Conservation (phyloP, 2,113 vertebrate genomes). For the Fregata magnificens region DNA sequence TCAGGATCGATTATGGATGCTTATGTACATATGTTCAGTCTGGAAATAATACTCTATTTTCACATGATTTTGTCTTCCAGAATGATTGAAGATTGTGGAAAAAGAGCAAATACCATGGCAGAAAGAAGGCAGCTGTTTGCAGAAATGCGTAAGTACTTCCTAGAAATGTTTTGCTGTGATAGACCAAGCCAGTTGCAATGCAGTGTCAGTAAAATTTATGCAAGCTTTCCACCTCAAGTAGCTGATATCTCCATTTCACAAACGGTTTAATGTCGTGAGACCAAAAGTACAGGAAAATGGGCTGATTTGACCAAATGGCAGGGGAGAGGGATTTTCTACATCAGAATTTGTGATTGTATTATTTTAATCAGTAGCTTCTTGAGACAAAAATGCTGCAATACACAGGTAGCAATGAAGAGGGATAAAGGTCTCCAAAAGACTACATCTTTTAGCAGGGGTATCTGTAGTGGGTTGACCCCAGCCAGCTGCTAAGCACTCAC, state of each 20-base stretch:
- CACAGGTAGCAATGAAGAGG: not conserved
- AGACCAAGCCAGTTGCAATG: constrained; percentile 18
- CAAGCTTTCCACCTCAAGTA: not conserved
- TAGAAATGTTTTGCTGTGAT: not conserved
- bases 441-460: not conserved
- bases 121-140: constrained; percentile 99
- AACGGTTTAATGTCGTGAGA: not conserved
- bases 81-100: constrained; percentile 94
- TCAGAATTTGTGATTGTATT: not conserved
- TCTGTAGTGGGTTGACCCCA: not conserved
- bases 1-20: not conserved
- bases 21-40: not conserved
- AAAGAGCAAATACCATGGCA: constrained; percentile 94
- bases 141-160: constrained; percentile 95
- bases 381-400: not conserved
- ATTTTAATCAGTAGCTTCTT: not conserved
- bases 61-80: constrained; percentile 78
- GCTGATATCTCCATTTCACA: not conserved
- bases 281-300: not conserved
- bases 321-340: not conserved
- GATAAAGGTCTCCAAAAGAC: not conserved
- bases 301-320: not conserved
- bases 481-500: not conserved
- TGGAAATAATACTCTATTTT: constrained; percentile 29
- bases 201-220: not conserved